Evolutionary conservation across 2,113 vertebrate genomes (phyloP).

Genomic region (Himantopus leucocephalus): DNA sequence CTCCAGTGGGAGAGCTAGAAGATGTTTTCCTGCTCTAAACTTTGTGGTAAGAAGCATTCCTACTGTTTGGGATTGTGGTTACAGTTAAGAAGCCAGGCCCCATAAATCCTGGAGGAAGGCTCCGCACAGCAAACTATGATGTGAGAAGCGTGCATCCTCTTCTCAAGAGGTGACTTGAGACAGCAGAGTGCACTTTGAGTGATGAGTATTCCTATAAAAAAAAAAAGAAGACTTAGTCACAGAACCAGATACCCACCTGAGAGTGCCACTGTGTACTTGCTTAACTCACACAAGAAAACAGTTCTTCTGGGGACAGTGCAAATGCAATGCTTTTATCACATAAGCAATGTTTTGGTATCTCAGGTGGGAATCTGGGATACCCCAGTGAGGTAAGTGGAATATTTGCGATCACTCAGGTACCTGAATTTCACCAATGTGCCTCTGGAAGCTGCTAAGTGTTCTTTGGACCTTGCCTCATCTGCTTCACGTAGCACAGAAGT

Average conservation of each 20-base stretch:
- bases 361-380: not conserved
- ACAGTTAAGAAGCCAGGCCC: not conserved
- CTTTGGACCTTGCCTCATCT: not conserved
- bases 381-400: not conserved
- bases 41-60: not conserved
- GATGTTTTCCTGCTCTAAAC: not conserved
- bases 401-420: not conserved
- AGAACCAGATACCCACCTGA: not conserved
- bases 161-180: not conserved
- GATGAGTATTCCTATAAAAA: not conserved
- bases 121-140: not conserved
- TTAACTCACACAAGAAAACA: not conserved
- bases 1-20: not conserved
- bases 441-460: not conserved
- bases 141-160: not conserved
- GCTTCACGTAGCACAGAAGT: not conserved
- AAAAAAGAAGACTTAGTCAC: not conserved
- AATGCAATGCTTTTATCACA: not conserved
- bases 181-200: not conserved
- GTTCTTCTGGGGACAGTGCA: not conserved
- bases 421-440: not conserved
- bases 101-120: not conserved
- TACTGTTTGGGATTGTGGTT: not conserved
- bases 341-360: not conserved
- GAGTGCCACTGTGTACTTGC: not conserved